These are phyloP conservation scores for Epistrophe grossulariae DNA, from an alignment of 2,888 invertebrate genomes.

Conservation along the genomic window DNA sequence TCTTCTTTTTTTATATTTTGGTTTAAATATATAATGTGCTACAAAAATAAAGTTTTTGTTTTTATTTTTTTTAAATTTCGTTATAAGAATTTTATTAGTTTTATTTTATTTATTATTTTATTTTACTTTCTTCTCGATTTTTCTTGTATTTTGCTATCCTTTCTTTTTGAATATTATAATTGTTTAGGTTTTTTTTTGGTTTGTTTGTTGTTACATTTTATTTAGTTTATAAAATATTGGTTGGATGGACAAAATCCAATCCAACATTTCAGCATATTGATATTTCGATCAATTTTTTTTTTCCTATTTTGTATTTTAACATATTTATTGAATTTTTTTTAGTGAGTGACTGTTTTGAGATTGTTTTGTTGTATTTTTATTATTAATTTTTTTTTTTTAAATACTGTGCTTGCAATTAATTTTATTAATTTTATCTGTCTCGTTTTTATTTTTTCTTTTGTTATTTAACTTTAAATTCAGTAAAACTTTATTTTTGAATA, in stretches of 20 bases:
- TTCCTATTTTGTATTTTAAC: constrained; percentile 32
- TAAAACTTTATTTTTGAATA: neutral
- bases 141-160: constrained; percentile 47
- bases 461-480: neutral
- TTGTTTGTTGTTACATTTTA: neutral
- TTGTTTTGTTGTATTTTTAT: constrained; percentile 24
- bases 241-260: neutral
- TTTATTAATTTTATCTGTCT: constrained; percentile 9
- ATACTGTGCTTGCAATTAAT: constrained; percentile 12
- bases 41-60: constrained; percentile 73
- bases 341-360: constrained; percentile 34
- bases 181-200: neutral
- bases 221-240: constrained; percentile 14
- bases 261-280: constrained; percentile 35
- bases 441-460: constrained; percentile 3
- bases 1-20: constrained; percentile 29
- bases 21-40: constrained; percentile 71
- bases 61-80: constrained; percentile 26
- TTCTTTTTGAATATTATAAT: constrained; percentile 51
- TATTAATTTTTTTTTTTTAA: neutral
- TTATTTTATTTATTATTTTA: constrained; percentile 27
- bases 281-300: constrained; percentile 28
- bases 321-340: constrained; percentile 32
- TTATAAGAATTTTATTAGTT: constrained; percentile 9
- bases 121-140: constrained; percentile 56